Evolutionary conservation across 2,888 invertebrate species (phyloP).

Genomic region (Acleris laterana): DNA sequence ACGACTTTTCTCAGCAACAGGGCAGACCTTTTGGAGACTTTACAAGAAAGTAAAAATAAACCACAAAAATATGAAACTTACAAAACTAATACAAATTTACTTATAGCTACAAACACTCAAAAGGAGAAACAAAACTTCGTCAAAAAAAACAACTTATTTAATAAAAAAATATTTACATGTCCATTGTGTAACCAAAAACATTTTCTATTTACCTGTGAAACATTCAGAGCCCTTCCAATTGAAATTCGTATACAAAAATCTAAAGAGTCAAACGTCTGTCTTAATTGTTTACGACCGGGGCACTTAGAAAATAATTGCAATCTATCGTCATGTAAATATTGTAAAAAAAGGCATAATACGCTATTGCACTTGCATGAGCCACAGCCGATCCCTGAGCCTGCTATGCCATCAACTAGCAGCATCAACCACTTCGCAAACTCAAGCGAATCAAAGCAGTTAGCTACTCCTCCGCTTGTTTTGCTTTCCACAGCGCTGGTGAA

Average conservation of each 20-base stretch:
- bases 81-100: slow-evolving; percentile 14
- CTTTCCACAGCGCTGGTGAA: slow-evolving; percentile 44
- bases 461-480: slow-evolving; percentile 30
- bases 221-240: slow-evolving; percentile 15
- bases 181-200: slow-evolving; percentile 23
- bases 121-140: slow-evolving; percentile 18
- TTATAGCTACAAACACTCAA: too few species aligned
- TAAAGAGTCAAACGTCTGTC: slow-evolving; percentile 30
- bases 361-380: slow-evolving; percentile 37
- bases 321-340: slow-evolving; percentile 42
- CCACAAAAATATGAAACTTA: slow-evolving; percentile 10
- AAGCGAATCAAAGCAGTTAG: slow-evolving; percentile 4
- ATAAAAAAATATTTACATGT: slow-evolving; percentile 19
- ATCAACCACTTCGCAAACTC: background rate
- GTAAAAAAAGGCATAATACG: slow-evolving; percentile 41
- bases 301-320: slow-evolving; percentile 35
- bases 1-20: background rate
- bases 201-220: slow-evolving; percentile 32
- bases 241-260: slow-evolving; percentile 24
- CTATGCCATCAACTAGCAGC: background rate
- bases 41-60: too few species aligned
- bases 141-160: slow-evolving; percentile 3
- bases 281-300: slow-evolving; percentile 23
- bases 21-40: slow-evolving; percentile 2
- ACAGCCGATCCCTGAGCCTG: background rate